Percentiles rank a stretch among this genome's conserved stretches.
Evolutionary conservation across 2,797 vertebrate species (phyloP).

Genomic region (Labeo calbasu): DNA sequence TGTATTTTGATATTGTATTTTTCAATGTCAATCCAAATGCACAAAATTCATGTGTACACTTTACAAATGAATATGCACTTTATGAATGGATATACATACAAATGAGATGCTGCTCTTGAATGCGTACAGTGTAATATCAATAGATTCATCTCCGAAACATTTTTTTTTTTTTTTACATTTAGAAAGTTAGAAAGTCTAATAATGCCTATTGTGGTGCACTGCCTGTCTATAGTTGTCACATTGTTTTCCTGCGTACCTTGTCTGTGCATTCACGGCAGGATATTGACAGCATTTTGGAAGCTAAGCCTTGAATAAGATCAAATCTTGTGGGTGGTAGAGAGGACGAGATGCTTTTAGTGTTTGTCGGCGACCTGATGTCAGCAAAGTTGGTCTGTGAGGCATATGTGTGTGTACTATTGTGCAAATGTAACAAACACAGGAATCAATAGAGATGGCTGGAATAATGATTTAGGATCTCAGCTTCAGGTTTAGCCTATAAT

Average conservation of each 20-base stretch:
- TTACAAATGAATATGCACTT: not conserved
- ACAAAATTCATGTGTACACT: not conserved
- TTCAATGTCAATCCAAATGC: not conserved
- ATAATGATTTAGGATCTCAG: not conserved
- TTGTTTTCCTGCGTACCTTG: constrained; percentile 69
- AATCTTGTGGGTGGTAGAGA: constrained; percentile 78
- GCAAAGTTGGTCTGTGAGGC: not conserved
- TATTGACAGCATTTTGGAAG: constrained; percentile 76
- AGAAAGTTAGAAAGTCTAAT: not conserved
- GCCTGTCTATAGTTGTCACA: not conserved
- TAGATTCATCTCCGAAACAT: not conserved
- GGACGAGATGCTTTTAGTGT: constrained; percentile 77
- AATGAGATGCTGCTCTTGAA: not conserved
- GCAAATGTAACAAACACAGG: constrained; percentile 8
- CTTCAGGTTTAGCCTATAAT: not conserved
- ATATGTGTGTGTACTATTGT: constrained; percentile 4
- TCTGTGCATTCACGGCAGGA: constrained; percentile 79
- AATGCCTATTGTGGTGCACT: not conserved
- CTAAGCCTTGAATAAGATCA: constrained; percentile 79
- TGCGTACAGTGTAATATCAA: not conserved
- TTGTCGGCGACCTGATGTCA: constrained; percentile 74
- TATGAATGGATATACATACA: not conserved
- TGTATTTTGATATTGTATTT: not conserved
- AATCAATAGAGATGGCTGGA: not conserved
- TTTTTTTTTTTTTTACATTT: not conserved